phyloP scores from a whole-genome alignment of 1,140 invertebrate genomes.

The Drosophila tristis region DNA sequence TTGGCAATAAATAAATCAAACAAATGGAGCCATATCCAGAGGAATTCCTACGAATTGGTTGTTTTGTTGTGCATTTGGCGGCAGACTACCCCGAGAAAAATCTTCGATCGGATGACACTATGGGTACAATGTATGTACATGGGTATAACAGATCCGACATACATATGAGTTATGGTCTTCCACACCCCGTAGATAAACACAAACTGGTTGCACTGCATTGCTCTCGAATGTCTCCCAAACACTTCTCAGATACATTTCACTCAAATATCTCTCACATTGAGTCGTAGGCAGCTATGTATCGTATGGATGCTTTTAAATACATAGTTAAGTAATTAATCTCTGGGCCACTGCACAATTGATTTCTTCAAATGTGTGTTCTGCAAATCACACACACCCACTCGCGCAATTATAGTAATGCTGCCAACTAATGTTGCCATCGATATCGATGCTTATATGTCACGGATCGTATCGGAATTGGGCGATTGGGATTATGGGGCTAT shows the following conservation, averaged over 20 bases:
- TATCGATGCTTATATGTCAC: slow-evolving; percentile 28
- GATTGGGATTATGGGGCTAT: not conserved
- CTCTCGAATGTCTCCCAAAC: slow-evolving; percentile 19
- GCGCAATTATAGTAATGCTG: slow-evolving; percentile 1
- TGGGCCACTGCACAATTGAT: slow-evolving; percentile 26
- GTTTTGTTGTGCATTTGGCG: slow-evolving; percentile 20
- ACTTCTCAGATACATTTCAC: slow-evolving; percentile 20
- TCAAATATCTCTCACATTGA: slow-evolving; percentile 14
- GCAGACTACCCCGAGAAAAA: too few relatives aligned
- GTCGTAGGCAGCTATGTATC: slow-evolving; percentile 27
- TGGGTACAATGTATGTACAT: not conserved
- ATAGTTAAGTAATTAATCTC: slow-evolving; percentile 52
- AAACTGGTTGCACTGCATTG: slow-evolving; percentile 23
- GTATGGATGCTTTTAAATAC: slow-evolving; percentile 1
- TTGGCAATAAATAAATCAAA: slow-evolving; percentile 45
- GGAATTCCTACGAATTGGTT: slow-evolving; percentile 24
- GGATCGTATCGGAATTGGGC: not conserved
- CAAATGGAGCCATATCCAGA: slow-evolving; percentile 22
- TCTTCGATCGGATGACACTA: slow-evolving; percentile 50
- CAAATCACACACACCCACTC: not conserved
- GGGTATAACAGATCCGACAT: not conserved
- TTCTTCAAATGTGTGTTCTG: not conserved
- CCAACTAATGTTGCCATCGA: slow-evolving; percentile 17
- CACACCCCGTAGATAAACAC: slow-evolving; percentile 31
- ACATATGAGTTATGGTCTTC: slow-evolving; percentile 13